Percentiles rank a stretch among this genome's conserved stretches.
Evolutionary conservation across 2,888 invertebrate genomes (phyloP).

Genomic region (Syrphus vitripennis): DNA sequence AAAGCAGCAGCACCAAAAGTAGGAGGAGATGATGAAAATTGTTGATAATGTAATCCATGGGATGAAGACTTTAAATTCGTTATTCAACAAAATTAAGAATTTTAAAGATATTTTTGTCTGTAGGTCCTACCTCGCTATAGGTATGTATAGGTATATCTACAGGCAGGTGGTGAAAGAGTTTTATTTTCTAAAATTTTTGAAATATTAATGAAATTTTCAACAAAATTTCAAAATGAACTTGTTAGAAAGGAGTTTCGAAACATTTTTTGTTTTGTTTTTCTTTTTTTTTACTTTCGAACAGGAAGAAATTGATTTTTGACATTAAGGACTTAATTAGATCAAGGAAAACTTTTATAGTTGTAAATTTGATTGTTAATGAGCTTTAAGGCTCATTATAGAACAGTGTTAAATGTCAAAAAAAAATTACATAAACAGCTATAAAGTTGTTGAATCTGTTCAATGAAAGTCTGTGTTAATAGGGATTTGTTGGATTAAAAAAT

Average conservation of each 20-base stretch:
- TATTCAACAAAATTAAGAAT: constrained; percentile 45
- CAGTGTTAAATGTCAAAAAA: background rate
- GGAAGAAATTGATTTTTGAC: background rate
- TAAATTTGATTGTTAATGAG: background rate
- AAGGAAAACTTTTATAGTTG: background rate
- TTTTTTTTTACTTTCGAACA: background rate
- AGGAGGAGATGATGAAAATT: constrained; percentile 25
- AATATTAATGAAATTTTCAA: constrained; percentile 26
- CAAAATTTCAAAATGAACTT: constrained; percentile 13
- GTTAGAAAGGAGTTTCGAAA: background rate
- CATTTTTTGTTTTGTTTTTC: background rate
- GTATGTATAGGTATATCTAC: background rate
- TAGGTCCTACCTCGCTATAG: background rate
- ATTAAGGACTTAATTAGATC: constrained; percentile 14
- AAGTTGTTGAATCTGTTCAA: background rate
- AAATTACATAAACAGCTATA: background rate
- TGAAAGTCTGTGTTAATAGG: background rate
- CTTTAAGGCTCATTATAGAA: background rate
- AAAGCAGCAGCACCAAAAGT: background rate
- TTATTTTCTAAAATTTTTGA: background rate
- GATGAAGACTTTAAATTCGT: constrained; percentile 53
- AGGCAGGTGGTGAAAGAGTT: background rate
- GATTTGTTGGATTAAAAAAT: background rate
- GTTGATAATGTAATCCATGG: constrained; percentile 54
- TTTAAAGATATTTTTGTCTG: constrained; percentile 34